Evolutionary conservation across 1,140 invertebrate genomes (phyloP).

Genomic region (Danaus melanippus): DNA sequence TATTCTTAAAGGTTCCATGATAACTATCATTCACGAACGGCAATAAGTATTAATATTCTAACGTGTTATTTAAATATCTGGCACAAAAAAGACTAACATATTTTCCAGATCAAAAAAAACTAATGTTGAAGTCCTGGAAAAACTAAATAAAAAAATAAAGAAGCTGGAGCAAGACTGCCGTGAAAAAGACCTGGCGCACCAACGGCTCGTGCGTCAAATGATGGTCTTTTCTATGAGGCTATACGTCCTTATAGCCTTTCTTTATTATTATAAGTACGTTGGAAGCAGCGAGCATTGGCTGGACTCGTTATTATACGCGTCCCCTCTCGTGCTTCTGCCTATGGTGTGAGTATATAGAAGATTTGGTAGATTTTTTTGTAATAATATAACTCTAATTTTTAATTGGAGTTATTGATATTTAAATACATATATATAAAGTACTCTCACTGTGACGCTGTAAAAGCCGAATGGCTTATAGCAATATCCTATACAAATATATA

Average conservation of each 20-base stretch:
- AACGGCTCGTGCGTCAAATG: conserved; percentile 84
- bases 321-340: conserved; percentile 80
- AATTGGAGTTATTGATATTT: not conserved
- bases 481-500: no score
- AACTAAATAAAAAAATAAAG: conserved; percentile 86
- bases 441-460: no score
- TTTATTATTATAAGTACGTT: conserved; percentile 82
- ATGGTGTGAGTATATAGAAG: conserved; percentile 30
- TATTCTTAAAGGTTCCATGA: no score
- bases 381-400: not conserved
- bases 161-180: conserved; percentile 84
- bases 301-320: conserved; percentile 74
- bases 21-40: no score
- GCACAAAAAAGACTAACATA: no score
- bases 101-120: conserved; percentile 85
- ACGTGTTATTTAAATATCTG: no score
- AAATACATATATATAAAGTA: no score
- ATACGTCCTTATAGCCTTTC: conserved; percentile 81
- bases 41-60: no score
- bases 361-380: conserved; percentile 3
- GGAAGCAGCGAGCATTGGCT: conserved; percentile 66
- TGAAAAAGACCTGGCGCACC: conserved; percentile 84
- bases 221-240: conserved; percentile 85
- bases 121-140: conserved; percentile 82
- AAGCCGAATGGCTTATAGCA: no score